These are phyloP conservation scores for Parapristionchus giblindavisi DNA, from an alignment of 2,888 invertebrate species.

Conservation along the genomic window DNA sequence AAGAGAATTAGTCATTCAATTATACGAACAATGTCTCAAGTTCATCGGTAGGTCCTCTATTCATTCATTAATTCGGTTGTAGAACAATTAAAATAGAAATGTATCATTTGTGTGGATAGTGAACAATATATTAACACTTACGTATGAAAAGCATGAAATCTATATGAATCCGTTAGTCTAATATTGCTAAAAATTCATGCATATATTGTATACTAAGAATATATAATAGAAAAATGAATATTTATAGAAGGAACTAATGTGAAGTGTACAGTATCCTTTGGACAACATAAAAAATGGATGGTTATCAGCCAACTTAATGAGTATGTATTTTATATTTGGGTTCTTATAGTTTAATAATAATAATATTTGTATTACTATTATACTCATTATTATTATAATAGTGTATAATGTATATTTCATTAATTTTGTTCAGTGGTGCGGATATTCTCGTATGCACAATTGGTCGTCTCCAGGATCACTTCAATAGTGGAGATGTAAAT, in stretches of 20 bases:
- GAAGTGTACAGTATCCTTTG: slow-evolving; percentile 46
- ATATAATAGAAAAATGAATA: neutral
- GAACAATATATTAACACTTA: no score
- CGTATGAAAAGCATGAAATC: no score
- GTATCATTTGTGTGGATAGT: no score
- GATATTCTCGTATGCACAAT: slow-evolving; percentile 82
- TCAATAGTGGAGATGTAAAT: slow-evolving; percentile 67
- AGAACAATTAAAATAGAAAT: no score
- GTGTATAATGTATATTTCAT: no score
- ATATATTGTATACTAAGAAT: neutral
- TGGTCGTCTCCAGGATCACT: slow-evolving; percentile 79
- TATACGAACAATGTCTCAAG: slow-evolving; percentile 72
- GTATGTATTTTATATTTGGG: no score
- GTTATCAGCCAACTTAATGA: slow-evolving; percentile 30
- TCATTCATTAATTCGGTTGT: no score
- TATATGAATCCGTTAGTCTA: no score
- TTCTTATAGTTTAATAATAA: no score
- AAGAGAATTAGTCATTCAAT: slow-evolving; percentile 88
- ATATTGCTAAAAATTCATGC: no score
- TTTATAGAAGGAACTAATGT: slow-evolving; percentile 40
- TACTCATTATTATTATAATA: no score
- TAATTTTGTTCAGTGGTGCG: slow-evolving; percentile 76
- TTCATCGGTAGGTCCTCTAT: slow-evolving; percentile 38
- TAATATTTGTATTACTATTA: no score
- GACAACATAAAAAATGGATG: slow-evolving; percentile 41